These are phyloP conservation scores for Oryzias javanicus DNA, from an alignment of 2,113 vertebrate genomes.

Conservation along the genomic window DNA sequence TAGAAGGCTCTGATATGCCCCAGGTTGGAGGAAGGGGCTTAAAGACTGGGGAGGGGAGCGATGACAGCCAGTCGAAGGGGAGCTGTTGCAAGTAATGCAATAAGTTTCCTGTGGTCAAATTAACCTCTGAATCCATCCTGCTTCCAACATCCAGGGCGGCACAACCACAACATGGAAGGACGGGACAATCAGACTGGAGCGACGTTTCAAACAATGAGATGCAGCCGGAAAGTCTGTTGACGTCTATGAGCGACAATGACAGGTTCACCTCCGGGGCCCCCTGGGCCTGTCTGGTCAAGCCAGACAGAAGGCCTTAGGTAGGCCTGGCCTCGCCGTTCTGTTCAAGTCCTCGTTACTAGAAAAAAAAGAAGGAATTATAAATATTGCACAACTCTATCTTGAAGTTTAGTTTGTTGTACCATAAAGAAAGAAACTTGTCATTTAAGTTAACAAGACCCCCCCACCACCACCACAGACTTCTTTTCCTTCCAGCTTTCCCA, in stretches of 20 bases:
- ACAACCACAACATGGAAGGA: slow-evolving; percentile 54
- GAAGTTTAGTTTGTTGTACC: too few species aligned
- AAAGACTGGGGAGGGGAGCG: slow-evolving; percentile 61
- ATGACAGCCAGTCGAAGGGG: slow-evolving; percentile 52
- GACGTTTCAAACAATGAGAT: slow-evolving; percentile 24
- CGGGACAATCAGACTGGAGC: slow-evolving; percentile 30
- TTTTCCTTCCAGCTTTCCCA: neutral
- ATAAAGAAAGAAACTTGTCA: neutral
- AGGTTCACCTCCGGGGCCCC: neutral
- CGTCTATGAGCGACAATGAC: slow-evolving; percentile 2
- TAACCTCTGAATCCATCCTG: slow-evolving; percentile 78
- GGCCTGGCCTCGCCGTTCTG: slow-evolving; percentile 38
- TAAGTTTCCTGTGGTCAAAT: slow-evolving; percentile 64
- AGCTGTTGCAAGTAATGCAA: slow-evolving; percentile 58
- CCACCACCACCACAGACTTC: neutral
- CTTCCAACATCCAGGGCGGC: slow-evolving; percentile 59
- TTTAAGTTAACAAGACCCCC: neutral
- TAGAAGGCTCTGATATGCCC: slow-evolving; percentile 59
- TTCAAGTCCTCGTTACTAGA: slow-evolving; percentile 38
- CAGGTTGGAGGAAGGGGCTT: slow-evolving; percentile 65
- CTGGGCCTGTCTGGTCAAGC: slow-evolving; percentile 25
- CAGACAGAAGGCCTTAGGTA: slow-evolving; percentile 37
- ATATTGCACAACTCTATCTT: too few species aligned
- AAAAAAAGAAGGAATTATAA: slow-evolving; percentile 5
- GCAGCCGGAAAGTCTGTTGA: slow-evolving; percentile 4